Evolutionary conservation across 1,140 invertebrate genomes (phyloP).

Genomic region (Lepidostoma basale): DNA sequence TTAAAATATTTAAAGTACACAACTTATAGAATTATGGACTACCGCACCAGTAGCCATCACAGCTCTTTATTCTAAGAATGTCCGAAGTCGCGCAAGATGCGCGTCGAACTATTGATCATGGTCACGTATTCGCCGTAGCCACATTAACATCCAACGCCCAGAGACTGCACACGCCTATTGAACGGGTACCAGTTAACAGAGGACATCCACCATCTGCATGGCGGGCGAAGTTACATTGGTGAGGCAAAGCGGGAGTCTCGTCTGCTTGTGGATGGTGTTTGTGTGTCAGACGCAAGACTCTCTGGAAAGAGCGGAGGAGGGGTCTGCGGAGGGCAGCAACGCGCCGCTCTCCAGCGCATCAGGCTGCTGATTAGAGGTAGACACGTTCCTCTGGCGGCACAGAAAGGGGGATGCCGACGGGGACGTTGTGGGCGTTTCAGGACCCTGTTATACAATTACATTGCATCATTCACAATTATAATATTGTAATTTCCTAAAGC

Average conservation of each 20-base stretch:
- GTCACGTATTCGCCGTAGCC: too few species aligned
- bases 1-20: slow-evolving; percentile 18
- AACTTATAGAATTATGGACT: background rate
- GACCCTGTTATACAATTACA: too few species aligned
- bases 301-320: background rate
- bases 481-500: too few species aligned
- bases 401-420: slow-evolving; percentile 78
- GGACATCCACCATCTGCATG: too few species aligned
- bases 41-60: slow-evolving; percentile 11
- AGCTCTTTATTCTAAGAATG: slow-evolving; percentile 11
- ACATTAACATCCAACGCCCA: too few species aligned
- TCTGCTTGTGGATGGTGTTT: background rate
- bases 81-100: too few species aligned
- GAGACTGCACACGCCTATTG: too few species aligned
- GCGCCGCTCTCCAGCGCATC: slow-evolving; percentile 41
- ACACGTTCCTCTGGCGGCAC: slow-evolving; percentile 71
- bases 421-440: slow-evolving; percentile 74
- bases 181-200: too few species aligned
- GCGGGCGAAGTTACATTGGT: too few species aligned
- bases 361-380: slow-evolving; percentile 29
- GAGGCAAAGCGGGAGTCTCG: too few species aligned
- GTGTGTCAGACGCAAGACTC: slow-evolving; percentile 44
- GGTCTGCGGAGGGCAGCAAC: background rate
- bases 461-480: too few species aligned
- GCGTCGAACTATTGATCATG: too few species aligned